Evolutionary conservation across 2,797 vertebrate species (phyloP).

Genomic region (Urosaurus nigricauda): DNA sequence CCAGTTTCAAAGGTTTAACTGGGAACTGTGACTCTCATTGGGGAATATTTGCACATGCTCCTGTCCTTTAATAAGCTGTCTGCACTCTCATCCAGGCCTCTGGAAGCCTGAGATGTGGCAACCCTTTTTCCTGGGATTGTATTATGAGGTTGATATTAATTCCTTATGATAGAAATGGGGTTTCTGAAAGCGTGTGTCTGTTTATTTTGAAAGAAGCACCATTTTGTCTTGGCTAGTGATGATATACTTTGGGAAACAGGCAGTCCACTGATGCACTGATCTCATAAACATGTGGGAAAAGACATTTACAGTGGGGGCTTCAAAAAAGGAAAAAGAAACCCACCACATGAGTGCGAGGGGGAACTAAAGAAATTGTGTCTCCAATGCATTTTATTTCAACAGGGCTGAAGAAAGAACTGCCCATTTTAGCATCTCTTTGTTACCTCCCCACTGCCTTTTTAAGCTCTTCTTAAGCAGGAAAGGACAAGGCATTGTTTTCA

Average conservation of each 20-base stretch:
- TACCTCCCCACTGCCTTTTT: rapidly evolving
- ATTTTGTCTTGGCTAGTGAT: not conserved
- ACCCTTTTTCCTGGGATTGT: rapidly evolving
- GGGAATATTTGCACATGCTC: not conserved
- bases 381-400: not conserved
- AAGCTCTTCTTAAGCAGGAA: not conserved
- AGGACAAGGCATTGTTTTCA: not conserved
- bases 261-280: not conserved
- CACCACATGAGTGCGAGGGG: too few species aligned
- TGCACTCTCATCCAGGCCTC: rapidly evolving
- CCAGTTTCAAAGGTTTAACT: conserved; percentile 15
- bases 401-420: not conserved
- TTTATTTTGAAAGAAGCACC: not conserved
- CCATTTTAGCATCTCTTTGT: rapidly evolving
- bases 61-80: not conserved
- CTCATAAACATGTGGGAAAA: not conserved
- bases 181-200: not conserved
- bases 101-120: rapidly evolving
- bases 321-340: not conserved
- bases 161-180: not conserved
- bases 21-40: not conserved
- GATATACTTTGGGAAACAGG: not conserved
- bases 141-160: not conserved
- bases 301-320: not conserved
- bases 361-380: not conserved